Percentiles rank a stretch among this genome's conserved stretches.
Evolutionary conservation across 2,888 invertebrate genomes (phyloP).

Genomic region (Gasteruption jaculator): DNA sequence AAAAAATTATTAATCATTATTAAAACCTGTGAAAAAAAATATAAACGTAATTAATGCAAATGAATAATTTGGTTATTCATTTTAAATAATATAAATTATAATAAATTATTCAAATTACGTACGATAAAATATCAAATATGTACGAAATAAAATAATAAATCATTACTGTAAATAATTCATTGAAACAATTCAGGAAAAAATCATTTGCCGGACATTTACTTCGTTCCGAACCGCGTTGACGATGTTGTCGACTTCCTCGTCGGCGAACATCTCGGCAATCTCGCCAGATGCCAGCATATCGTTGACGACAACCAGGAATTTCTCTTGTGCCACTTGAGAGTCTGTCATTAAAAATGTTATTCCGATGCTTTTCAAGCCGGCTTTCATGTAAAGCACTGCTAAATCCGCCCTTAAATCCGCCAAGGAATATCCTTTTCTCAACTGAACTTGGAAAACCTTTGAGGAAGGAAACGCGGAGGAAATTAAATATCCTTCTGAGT

Average conservation of each 20-base stretch:
- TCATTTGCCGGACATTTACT: constrained; percentile 46
- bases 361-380: constrained; percentile 80
- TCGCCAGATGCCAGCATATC: constrained; percentile 92
- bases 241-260: constrained; percentile 87
- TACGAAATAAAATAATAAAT: constrained; percentile 17
- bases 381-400: constrained; percentile 77
- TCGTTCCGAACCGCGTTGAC: constrained; percentile 72
- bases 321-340: constrained; percentile 87
- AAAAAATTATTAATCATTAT: too few species aligned
- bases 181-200: constrained; percentile 4
- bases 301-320: constrained; percentile 87
- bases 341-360: constrained; percentile 91
- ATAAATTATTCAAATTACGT: too few species aligned
- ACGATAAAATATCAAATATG: background rate
- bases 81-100: too few species aligned
- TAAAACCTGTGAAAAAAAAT: too few species aligned
- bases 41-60: too few species aligned
- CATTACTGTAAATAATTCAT: constrained; percentile 7
- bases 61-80: too few species aligned
- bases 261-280: constrained; percentile 83
- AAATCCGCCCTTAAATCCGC: constrained; percentile 72
- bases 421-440: constrained; percentile 84
- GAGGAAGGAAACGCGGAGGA: too few species aligned
- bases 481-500: too few species aligned
- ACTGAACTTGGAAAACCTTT: constrained; percentile 82